These are phyloP conservation scores for Pollenia labialis DNA, from an alignment of 2,888 invertebrate species.

Conservation along the genomic window DNA sequence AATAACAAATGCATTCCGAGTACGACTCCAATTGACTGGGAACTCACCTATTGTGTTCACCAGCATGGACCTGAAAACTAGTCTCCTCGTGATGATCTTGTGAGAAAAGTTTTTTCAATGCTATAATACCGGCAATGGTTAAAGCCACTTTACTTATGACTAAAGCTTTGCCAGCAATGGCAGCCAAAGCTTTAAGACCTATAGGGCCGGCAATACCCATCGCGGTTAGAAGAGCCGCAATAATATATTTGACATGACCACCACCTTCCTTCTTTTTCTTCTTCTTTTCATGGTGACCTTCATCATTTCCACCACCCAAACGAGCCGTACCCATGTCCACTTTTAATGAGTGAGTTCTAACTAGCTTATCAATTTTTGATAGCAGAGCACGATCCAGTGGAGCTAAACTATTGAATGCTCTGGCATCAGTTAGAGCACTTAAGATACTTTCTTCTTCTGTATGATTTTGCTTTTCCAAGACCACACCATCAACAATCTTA, in stretches of 20 bases:
- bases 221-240: constrained; percentile 87
- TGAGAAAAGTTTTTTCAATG: constrained; percentile 89
- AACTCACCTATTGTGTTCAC: constrained; percentile 86
- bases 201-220: constrained; percentile 89
- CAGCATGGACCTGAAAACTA: constrained; percentile 89
- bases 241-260: constrained; percentile 85
- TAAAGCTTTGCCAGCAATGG: constrained; percentile 89
- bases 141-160: constrained; percentile 90
- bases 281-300: constrained; percentile 65
- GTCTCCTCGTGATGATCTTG: constrained; percentile 87
- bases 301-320: constrained; percentile 72
- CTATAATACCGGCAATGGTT: constrained; percentile 89
- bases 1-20: neutral
- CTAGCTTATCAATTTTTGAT: constrained; percentile 86
- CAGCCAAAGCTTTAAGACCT: constrained; percentile 88
- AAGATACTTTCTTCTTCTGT: constrained; percentile 84
- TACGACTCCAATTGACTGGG: neutral
- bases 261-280: constrained; percentile 84
- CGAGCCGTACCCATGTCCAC: constrained; percentile 85
- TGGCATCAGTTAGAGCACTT: constrained; percentile 85
- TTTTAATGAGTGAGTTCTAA: constrained; percentile 87
- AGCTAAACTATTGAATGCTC: constrained; percentile 86
- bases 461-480: constrained; percentile 86
- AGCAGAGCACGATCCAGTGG: constrained; percentile 85
- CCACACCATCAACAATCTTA: constrained; percentile 87